Base-by-base conservation (phyloP, 2,797 vertebrate genomes). In the Clarias laeviceps region DNA sequence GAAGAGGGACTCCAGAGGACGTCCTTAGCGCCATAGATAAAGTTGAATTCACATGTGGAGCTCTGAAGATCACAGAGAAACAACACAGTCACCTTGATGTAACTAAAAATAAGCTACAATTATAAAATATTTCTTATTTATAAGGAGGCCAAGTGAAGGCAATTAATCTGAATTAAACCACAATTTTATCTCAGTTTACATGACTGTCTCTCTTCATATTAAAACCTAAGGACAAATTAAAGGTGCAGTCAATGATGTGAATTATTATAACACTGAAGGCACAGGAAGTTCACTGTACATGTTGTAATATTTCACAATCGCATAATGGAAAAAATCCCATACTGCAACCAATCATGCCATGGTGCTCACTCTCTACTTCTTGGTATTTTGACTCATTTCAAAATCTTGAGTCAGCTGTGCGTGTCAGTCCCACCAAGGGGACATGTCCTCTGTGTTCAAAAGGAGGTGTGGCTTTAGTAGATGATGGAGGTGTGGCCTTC, bases 1-100 rank as follows among this genome's bases (percentile, higher is more conserved):
- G 95, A 94, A 90, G 98, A 97, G 59, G 98, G 98, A 94, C 97
- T 99, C 98, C 98, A 99, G 91, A 98, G 95, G 88, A 94, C 91
- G 92, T 97, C 96, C 94, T 99, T 92, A 77, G 91, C 90, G 34
- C 92, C 93, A 68, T 90, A 92, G 78, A 92, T 93, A 88, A 93
- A 93, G 92, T 93, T 94, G 17, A 94, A 89, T 89, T 96, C 94
- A 93, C 92, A 92, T 88, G 91, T 91, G 84, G 94, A 95, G 91
- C 94, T 94, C 95, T 96, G 83, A n/a, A 81, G 20, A 84, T 32
- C 0, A 86, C 37, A 84, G 24, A 84, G 22, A 87, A 50, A 57
- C 17, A 66, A 83, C n/a, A 87, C 27, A 27, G 34, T 24, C 34
- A 70, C 12, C 20, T 5, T 24, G 15, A 56, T 18, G 45, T 0